Evolutionary conservation across 2,888 invertebrate species (phyloP).

Genomic region (Psylliodes chrysocephalus): DNA sequence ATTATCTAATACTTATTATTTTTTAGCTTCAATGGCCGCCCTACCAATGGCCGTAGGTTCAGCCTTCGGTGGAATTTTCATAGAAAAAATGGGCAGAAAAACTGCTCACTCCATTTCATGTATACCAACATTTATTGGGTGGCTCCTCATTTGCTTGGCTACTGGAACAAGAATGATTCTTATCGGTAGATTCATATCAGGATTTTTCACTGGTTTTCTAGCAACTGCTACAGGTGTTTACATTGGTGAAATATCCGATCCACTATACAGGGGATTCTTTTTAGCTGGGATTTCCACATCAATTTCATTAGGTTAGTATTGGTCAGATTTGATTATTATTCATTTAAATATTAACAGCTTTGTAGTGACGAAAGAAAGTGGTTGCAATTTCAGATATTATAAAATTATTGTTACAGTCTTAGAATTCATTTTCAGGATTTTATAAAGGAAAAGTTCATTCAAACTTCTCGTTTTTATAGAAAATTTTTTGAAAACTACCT

Average conservation of each 20-base stretch:
- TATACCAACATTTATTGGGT: conserved; percentile 70
- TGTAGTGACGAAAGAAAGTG: no score
- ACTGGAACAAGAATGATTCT: conserved; percentile 67
- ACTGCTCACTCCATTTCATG: conserved; percentile 68
- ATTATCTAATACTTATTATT: no score
- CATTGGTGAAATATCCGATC: conserved; percentile 64
- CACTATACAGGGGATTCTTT: conserved; percentile 69
- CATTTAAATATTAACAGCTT: no score
- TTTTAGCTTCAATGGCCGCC: conserved; percentile 72
- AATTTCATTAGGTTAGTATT: conserved; percentile 35
- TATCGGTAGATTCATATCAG: conserved; percentile 57
- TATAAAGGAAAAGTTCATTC: no score
- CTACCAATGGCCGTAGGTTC: conserved; percentile 74
- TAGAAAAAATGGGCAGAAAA: conserved; percentile 72
- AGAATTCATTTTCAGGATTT: no score
- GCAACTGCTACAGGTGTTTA: conserved; percentile 62
- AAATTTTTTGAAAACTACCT: no score
- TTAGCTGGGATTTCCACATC: conserved; percentile 51
- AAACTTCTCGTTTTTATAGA: no score
- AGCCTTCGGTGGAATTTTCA: conserved; percentile 69
- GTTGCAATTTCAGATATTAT: no score
- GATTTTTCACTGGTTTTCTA: conserved; percentile 65
- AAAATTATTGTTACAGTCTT: no score
- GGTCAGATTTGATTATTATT: no score
- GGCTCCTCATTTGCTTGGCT: conserved; percentile 70